Conservation (phyloP, 2,797 vertebrate species). For the Mareca penelope region DNA sequence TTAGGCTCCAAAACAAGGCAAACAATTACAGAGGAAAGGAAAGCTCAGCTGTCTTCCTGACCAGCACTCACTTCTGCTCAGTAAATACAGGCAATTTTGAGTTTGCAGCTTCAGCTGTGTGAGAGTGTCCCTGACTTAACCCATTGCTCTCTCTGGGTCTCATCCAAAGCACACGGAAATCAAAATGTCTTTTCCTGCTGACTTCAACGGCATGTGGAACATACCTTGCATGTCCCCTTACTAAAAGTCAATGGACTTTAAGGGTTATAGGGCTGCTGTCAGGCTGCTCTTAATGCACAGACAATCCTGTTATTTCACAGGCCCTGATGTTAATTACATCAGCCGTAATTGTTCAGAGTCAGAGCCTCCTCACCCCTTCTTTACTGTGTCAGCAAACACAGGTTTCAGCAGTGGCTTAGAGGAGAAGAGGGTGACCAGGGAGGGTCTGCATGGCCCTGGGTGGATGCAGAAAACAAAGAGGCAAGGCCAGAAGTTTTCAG, state of each 20-base stretch:
- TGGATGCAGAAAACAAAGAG: neutral
- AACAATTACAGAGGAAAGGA: slow-evolving; percentile 33
- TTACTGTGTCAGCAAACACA: neutral
- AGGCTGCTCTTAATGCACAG: neutral
- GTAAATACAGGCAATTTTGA: neutral
- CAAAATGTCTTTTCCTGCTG: slow-evolving; percentile 18
- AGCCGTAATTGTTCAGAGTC: neutral
- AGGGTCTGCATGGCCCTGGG: neutral
- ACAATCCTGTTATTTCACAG: neutral
- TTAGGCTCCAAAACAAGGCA: slow-evolving; percentile 48
- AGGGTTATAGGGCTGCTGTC: neutral
- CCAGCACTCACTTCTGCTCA: neutral
- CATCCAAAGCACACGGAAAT: neutral
- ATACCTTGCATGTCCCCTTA: neutral
- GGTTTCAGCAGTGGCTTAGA: neutral
- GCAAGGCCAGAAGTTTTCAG: neutral
- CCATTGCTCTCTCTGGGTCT: neutral
- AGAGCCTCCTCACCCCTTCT: neutral
- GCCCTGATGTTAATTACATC: rapidly evolving
- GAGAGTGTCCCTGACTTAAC: neutral
- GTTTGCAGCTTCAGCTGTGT: neutral
- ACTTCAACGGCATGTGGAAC: slow-evolving; percentile 9
- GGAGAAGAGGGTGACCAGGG: neutral
- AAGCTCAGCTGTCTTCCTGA: slow-evolving; percentile 49
- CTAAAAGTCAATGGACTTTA: neutral